A percentile compares a stretch with the other conserved stretches of the same genome.
phyloP scores from a whole-genome alignment of 2,888 invertebrate genomes.

The Dolichomitus sp. region DNA sequence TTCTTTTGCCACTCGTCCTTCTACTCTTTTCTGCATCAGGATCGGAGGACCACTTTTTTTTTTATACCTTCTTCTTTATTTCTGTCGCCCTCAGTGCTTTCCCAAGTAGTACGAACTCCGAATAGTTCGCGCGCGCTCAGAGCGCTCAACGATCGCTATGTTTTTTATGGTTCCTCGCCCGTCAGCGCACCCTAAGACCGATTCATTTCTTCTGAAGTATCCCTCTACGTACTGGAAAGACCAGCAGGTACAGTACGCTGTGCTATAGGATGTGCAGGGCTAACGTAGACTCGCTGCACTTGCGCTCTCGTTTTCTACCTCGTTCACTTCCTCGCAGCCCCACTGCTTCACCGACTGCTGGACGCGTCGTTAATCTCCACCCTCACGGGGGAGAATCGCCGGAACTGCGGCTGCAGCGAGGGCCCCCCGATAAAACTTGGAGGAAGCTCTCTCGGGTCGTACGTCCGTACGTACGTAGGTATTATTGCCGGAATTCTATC shows the following conservation, averaged over 20 bases:
- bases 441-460: conserved; percentile 33
- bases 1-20: conserved; percentile 16
- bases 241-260: conserved; percentile 45
- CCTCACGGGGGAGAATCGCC: conserved; percentile 42
- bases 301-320: conserved; percentile 71
- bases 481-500: conserved; percentile 58
- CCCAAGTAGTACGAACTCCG: conserved; percentile 43
- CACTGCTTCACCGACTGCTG: conserved; percentile 54
- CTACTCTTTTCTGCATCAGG: conserved; percentile 51
- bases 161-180: conserved; percentile 45
- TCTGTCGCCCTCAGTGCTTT: conserved; percentile 25
- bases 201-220: conserved; percentile 58
- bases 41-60: conserved; percentile 24
- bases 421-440: conserved; percentile 61
- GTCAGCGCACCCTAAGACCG: conserved; percentile 38
- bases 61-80: conserved; percentile 37
- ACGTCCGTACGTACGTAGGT: conserved; percentile 37
- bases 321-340: conserved; percentile 41
- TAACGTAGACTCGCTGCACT: conserved; percentile 53
- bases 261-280: conserved; percentile 14
- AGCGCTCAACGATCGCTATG: conserved; percentile 4
- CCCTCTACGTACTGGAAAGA: conserved; percentile 49
- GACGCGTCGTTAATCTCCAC: conserved; percentile 67
- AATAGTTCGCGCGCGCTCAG: conserved; percentile 49
- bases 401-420: conserved; percentile 59